phyloP scores from a whole-genome alignment of 2,113 vertebrate genomes.

The Oryzias melastigma region DNA sequence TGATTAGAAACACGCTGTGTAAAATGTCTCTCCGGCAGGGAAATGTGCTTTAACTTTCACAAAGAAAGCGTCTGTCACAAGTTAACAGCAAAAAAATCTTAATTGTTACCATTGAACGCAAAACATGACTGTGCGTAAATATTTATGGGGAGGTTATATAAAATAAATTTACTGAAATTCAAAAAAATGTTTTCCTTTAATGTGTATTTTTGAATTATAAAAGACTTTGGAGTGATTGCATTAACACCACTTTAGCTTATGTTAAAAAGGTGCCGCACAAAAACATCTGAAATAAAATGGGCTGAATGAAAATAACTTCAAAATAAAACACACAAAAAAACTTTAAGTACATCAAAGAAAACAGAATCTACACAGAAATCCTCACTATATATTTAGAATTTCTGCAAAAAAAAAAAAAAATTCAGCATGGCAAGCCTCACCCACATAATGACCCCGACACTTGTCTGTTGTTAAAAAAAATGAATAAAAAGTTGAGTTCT shows the following conservation, averaged over 20 bases:
- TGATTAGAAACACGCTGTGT: no score
- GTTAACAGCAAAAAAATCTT: no score
- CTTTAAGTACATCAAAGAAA: background rate
- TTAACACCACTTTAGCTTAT: background rate
- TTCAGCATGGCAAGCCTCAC: constrained; percentile 19
- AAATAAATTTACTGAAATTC: no score
- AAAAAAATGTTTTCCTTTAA: no score
- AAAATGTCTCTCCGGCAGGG: no score
- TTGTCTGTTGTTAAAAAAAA: constrained; percentile 57
- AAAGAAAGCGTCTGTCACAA: no score
- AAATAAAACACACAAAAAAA: constrained; percentile 2
- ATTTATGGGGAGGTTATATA: no score
- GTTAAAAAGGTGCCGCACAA: background rate
- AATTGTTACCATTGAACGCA: no score
- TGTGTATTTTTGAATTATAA: no score
- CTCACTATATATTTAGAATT: constrained; percentile 47
- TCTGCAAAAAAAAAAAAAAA: constrained; percentile 26
- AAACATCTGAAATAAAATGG: background rate
- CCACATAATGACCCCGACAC: constrained; percentile 64
- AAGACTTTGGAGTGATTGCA: no score
- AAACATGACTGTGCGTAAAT: no score
- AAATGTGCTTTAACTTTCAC: no score
- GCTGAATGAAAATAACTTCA: background rate
- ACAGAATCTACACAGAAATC: constrained; percentile 15
- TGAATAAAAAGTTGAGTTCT: constrained; percentile 63